Evolutionary conservation across 92 coral and sea anemone genomes (phyloP), one percentile per base, ranked within the genome.

Genomic region (Phenganax subtilis): DNA sequence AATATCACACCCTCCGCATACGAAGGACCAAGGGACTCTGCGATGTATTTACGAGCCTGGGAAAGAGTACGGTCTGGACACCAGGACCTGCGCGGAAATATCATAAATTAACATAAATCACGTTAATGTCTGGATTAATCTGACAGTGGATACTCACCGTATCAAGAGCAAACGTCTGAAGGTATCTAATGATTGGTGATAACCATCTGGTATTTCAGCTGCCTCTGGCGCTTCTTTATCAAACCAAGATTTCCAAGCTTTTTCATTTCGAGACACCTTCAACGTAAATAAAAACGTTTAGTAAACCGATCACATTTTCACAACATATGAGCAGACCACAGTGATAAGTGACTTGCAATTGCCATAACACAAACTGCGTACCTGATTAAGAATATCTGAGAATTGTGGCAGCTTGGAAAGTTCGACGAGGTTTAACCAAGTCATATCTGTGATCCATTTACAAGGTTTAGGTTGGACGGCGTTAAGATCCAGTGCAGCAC

Each of bases 11-110:
- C 92, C 86, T 94, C 98, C 3, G 97, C 96, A 82, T 94, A 94
- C 55, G 86, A 80, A 9, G 92, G 29, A 37, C 97, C 97, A 90
- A 91, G 89, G 51, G 98, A 87, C 75, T 94, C 98, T 0, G 97
- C 84, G 85, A 94, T 89, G 88, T 91, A 94, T 79, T 91, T 94
- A 67, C 98, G 98, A 44, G 98, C 98, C 88, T 94, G 98, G 73
- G 97, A 91, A 77, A 90, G 90, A 17, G 98, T 94, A 29, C 98
- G 98, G 82, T 94, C 98, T 16, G 98, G 98, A 64, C 97, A 92
- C 98, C 98, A 94, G 20, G 98, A 94, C 57, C 97, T 93, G 82
- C 6, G 9, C 28, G 25, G 73, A 53, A 31, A 28, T 7, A 15
- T 10, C 14, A 56, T 14, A 58, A 29, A 27, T 57, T 57, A 31